Base-by-base conservation (phyloP, 2,113 vertebrate species). In the Bufo gargarizans region DNA sequence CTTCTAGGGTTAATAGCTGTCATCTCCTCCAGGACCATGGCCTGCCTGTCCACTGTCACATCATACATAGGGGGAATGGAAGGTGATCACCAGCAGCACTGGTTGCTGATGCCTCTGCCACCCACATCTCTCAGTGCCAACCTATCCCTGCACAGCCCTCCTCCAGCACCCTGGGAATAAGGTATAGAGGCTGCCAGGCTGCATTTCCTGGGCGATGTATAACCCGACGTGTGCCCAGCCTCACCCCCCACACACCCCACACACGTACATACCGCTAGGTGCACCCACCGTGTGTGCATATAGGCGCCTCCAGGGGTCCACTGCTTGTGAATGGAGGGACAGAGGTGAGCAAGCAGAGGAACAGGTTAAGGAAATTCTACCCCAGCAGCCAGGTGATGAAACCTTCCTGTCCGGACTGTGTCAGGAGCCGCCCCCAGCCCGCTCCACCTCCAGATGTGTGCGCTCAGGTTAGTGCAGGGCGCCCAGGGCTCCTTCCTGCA, bases 261-360 rank as follows among this genome's bases (percentile, higher is more conserved):
- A 33, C 6, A 10, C 55, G 20, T 20, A 9, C 71, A 5, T 10
- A 22, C 53, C 65, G 11, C 20, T 17, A 83, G 14, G 65, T 67
- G 58, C 87, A 88, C 87, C 87, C 80, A 88, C 87, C 87, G 87
- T 84, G 45, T 83, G 53, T 58, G 55, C 86, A 88, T 88, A 83
- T 61, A 83, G 80, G 69, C 86, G 80, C 80, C 87, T 88, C 87
- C 80, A 59, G 85, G 20, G 87, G 80, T 88, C 87, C 86, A 47
- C 49, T 69, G 67, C 43, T 55, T 76, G 86, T 3, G 22, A 63
- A 82, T 58, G 74, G 2, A 63, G 56, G 43, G 58, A 59, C 14
- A 59, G 33, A 72, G 67, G 78, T 80, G 61, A 79, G 77, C 72
- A 49, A 33, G 53, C 77, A 79, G 78, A 59, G 58, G 33, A 11